A percentile compares a stretch with the other conserved stretches of the same genome.
Conservation (phyloP, 2,888 invertebrate species). For the Osedax frankpressi region DNA sequence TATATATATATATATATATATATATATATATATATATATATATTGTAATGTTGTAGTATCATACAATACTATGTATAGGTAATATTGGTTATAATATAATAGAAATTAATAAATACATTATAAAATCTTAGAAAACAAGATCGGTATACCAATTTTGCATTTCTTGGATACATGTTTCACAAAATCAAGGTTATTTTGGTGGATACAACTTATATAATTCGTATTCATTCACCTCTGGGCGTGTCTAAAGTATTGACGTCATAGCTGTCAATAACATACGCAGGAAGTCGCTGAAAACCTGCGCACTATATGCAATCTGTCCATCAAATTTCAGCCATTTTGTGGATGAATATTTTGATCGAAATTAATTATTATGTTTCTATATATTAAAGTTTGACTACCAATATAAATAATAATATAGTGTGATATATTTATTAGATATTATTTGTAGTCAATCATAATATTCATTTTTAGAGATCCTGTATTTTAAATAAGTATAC, state of each 20-base stretch:
- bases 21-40: no score
- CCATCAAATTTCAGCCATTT: not conserved
- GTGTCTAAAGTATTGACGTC: not conserved
- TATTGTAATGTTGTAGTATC: no score
- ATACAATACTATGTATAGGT: no score
- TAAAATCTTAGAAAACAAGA: no score
- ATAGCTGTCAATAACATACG: not conserved
- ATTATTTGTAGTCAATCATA: not conserved
- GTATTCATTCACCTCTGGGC: not conserved
- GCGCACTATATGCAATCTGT: not conserved
- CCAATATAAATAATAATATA: not conserved
- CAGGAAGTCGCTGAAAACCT: not conserved
- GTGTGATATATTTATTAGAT: not conserved
- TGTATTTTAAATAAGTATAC: not conserved
- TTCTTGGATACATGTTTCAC: no score
- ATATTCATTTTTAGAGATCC: not conserved
- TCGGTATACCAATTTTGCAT: no score
- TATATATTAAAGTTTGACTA: not conserved
- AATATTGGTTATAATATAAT: no score
- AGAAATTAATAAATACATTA: no score
- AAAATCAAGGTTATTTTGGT: no score
- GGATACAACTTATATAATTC: no score
- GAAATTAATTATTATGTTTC: not conserved
- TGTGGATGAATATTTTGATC: not conserved
- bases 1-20: no score